A percentile compares a stretch with the other conserved stretches of the same genome.
These are phyloP conservation scores for Hoplodrina ambigua DNA, from an alignment of 2,888 invertebrate genomes.

Conservation along the genomic window DNA sequence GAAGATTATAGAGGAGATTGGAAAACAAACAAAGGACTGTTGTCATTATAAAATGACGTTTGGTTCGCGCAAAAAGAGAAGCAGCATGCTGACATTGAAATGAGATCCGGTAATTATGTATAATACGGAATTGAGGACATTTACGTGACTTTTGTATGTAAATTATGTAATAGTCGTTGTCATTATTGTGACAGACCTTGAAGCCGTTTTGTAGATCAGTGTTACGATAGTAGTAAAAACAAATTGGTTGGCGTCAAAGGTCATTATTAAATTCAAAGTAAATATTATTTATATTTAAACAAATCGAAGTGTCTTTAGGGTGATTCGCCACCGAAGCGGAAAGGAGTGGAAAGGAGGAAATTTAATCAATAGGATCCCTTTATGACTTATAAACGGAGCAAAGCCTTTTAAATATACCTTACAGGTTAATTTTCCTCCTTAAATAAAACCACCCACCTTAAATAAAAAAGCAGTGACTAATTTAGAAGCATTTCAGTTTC, in stretches of 20 bases:
- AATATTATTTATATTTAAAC: neutral
- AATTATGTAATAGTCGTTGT: constrained; percentile 35
- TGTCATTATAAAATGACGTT: constrained; percentile 43
- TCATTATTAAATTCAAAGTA: neutral
- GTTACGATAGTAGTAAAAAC: neutral
- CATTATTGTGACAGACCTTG: constrained; percentile 26
- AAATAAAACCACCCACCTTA: no score
- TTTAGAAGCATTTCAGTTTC: constrained; percentile 1
- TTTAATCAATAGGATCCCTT: no score
- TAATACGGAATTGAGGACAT: constrained; percentile 44
- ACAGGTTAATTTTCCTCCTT: no score
- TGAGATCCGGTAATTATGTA: constrained; percentile 38
- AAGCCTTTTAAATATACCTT: no score
- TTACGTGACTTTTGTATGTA: constrained; percentile 26
- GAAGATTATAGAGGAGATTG: constrained; percentile 60
- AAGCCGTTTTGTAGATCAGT: neutral
- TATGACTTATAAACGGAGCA: no score
- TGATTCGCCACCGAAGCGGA: no score
- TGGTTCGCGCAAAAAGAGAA: constrained; percentile 36
- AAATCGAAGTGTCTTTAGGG: no score
- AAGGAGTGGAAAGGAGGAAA: no score
- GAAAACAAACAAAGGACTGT: constrained; percentile 61
- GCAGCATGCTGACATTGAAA: constrained; percentile 50
- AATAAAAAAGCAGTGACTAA: neutral
- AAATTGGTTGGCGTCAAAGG: neutral